Evolutionary conservation across 1,140 invertebrate genomes (phyloP).

Genomic region (Lepidurus couesii): DNA sequence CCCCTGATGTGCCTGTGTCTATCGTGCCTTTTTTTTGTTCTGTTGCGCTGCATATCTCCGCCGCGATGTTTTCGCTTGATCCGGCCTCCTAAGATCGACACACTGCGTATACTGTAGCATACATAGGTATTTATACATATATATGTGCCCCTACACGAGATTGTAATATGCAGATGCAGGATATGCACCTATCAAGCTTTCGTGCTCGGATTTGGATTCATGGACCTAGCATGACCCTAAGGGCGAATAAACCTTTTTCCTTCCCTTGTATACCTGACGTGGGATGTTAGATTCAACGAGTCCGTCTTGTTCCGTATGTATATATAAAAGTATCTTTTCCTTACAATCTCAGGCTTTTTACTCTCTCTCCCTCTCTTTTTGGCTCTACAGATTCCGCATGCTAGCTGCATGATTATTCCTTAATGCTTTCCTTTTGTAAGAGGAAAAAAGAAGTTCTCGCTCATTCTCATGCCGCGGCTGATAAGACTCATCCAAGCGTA

Average conservation of each 20-base stretch:
- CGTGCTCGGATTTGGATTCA: constrained; percentile 15
- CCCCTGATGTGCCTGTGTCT: constrained; percentile 8
- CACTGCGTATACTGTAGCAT: no score
- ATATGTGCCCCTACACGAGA: not conserved
- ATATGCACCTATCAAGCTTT: constrained; percentile 22
- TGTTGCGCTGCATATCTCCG: not conserved
- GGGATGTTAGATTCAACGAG: not conserved
- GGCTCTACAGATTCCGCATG: not conserved
- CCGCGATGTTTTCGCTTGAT: not conserved
- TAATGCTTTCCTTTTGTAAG: not conserved
- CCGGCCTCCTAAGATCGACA: not conserved
- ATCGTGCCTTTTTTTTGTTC: not conserved
- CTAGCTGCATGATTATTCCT: not conserved
- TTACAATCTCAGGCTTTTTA: not conserved
- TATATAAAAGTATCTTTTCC: no score
- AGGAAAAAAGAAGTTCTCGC: not conserved
- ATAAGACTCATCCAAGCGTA: constrained; percentile 17
- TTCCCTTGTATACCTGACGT: not conserved
- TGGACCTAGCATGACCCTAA: not conserved
- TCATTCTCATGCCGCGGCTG: constrained; percentile 1
- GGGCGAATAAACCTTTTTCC: constrained; percentile 14
- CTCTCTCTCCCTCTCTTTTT: not conserved
- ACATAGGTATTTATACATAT: no score
- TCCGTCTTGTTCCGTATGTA: not conserved
- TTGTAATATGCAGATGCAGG: constrained; percentile 19